Conservation (phyloP, 2,888 invertebrate genomes). For the Aphodius sticticus region DNA sequence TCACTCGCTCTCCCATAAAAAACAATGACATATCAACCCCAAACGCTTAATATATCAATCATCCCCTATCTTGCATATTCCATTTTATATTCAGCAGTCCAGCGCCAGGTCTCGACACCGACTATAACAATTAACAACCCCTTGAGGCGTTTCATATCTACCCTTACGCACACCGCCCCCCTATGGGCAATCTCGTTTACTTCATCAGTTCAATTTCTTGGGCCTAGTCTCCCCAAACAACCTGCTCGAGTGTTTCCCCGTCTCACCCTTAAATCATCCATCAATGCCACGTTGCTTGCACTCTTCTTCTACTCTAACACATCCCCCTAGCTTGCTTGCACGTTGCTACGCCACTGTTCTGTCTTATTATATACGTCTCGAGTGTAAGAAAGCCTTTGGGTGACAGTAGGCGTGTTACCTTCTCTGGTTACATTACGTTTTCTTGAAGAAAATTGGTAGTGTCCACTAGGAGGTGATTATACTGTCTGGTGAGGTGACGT, state of each 20-base stretch:
- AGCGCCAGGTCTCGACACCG: not conserved
- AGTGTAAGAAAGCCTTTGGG: not conserved
- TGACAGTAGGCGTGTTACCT: not conserved
- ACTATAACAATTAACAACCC: not conserved
- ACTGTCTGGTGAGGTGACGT: too few species aligned
- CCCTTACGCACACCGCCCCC: not conserved
- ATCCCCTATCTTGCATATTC: not conserved
- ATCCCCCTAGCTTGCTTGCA: not conserved
- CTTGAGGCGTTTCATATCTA: not conserved
- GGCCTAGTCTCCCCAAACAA: not conserved
- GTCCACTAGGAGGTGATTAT: too few species aligned
- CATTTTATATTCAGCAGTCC: not conserved
- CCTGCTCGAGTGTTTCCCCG: not conserved
- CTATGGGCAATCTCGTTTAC: not conserved
- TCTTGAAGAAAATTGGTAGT: not conserved
- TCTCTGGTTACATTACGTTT: not conserved
- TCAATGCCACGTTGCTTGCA: not conserved
- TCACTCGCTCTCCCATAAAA: too few species aligned
- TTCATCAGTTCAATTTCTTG: constrained; percentile 4
- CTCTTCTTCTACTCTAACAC: not conserved
- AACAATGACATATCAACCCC: too few species aligned
- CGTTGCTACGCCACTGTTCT: not conserved
- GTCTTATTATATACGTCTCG: not conserved
- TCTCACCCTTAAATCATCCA: not conserved
- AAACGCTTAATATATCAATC: not conserved